phyloP scores from a whole-genome alignment of 92 coral and sea anemone species.

The Palythoa grandis region DNA sequence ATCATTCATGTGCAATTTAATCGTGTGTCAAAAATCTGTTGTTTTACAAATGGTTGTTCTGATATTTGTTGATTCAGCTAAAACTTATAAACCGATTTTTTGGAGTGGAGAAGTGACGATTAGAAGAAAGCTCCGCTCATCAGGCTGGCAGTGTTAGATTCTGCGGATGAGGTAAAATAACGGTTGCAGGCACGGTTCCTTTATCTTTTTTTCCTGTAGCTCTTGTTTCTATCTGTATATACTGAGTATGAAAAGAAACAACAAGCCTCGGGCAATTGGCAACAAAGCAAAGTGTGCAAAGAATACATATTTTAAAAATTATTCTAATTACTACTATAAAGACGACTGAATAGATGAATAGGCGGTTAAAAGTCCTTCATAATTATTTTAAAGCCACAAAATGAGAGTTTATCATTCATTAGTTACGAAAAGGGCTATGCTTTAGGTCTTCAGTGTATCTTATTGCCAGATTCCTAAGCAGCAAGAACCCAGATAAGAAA shows the following conservation, averaged over 20 bases:
- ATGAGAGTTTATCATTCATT: too few relatives aligned
- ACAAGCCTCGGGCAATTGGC: neutral
- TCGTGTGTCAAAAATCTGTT: neutral
- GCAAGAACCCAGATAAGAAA: too few relatives aligned
- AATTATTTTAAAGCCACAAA: too few relatives aligned
- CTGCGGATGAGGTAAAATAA: neutral
- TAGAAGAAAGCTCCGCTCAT: neutral
- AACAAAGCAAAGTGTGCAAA: neutral
- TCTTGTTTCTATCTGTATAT: neutral
- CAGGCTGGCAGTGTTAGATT: neutral
- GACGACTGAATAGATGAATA: neutral
- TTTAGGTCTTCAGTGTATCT: too few relatives aligned
- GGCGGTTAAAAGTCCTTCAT: neutral
- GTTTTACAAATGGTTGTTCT: neutral
- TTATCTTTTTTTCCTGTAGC: neutral
- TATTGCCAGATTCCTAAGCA: too few relatives aligned
- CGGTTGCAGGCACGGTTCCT: too few relatives aligned
- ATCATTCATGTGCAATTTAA: slow-evolving; percentile 9
- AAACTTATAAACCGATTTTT: neutral
- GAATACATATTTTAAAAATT: neutral
- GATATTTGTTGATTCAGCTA: neutral
- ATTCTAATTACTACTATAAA: neutral
- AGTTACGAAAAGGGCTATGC: too few relatives aligned
- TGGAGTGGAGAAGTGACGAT: neutral
- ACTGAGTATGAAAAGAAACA: neutral